Conservation (phyloP, 2,888 invertebrate genomes). For the Drosophila pseudotakahashii region DNA sequence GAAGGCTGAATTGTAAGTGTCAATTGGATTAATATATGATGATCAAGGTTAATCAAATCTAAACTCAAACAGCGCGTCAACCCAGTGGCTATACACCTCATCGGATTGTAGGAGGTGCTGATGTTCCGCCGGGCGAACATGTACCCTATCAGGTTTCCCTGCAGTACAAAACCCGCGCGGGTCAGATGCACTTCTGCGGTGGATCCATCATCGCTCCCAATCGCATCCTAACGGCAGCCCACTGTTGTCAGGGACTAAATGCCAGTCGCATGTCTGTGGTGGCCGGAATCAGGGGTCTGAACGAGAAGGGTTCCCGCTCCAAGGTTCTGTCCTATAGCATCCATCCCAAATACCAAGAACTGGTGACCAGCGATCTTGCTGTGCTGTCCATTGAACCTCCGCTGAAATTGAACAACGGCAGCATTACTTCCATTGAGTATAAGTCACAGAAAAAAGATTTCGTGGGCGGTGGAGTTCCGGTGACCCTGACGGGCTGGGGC, state of each 20-base stretch:
- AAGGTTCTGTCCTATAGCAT: slow-evolving; percentile 65
- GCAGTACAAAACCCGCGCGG: slow-evolving; percentile 65
- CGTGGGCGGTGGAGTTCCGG: slow-evolving; percentile 69
- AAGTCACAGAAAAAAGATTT: slow-evolving; percentile 37
- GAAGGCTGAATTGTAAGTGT: slow-evolving; percentile 58
- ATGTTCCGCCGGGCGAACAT: slow-evolving; percentile 66
- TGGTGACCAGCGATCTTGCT: slow-evolving; percentile 81
- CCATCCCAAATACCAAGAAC: slow-evolving; percentile 80
- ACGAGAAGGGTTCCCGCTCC: slow-evolving; percentile 58
- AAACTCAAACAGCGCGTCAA: slow-evolving; percentile 46
- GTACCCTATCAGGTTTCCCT: slow-evolving; percentile 83
- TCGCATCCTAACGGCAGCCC: slow-evolving; percentile 82
- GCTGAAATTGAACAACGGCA: slow-evolving; percentile 69
- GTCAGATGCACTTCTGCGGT: slow-evolving; percentile 80
- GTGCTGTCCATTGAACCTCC: slow-evolving; percentile 73
- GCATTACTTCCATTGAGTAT: slow-evolving; percentile 83
- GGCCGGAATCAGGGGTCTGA: slow-evolving; percentile 75
- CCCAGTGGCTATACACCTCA: slow-evolving; percentile 37
- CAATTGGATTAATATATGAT: no score
- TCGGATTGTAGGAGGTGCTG: slow-evolving; percentile 79
- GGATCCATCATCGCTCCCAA: slow-evolving; percentile 81
- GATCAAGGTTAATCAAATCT: no score
- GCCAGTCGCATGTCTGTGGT: slow-evolving; percentile 68
- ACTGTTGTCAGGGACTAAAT: slow-evolving; percentile 79
- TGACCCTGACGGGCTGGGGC: slow-evolving; percentile 83